Conservation (phyloP, 2,797 vertebrate species). For the Microctenopoma steveboyesi region DNA sequence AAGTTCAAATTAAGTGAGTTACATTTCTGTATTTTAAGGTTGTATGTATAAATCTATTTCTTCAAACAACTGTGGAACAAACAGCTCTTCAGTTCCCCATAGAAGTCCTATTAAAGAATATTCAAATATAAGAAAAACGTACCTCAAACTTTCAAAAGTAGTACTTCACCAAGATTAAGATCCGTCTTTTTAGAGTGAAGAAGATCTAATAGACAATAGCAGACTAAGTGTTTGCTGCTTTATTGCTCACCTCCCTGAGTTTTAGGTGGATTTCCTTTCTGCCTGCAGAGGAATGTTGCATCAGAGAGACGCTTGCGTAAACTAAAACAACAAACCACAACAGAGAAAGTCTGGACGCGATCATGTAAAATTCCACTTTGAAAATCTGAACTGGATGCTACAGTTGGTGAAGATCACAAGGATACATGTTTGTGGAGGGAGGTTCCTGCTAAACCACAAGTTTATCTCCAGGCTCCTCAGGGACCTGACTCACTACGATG, state of each 20-base stretch:
- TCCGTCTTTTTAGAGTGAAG: background rate
- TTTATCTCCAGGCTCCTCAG: slow-evolving; percentile 16
- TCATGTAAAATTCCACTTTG: background rate
- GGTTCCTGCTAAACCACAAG: slow-evolving; percentile 6
- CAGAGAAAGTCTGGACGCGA: background rate
- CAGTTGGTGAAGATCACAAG: slow-evolving; percentile 18
- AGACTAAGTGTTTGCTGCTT: background rate
- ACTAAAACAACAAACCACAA: background rate
- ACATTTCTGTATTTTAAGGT: too few species aligned
- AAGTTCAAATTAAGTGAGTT: too few species aligned
- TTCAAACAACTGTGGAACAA: too few species aligned
- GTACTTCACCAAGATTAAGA: background rate
- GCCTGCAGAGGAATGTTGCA: background rate
- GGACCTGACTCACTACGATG: slow-evolving; percentile 23
- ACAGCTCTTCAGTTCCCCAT: too few species aligned
- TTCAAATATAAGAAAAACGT: too few species aligned
- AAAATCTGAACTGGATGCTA: slow-evolving; percentile 1
- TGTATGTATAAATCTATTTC: too few species aligned
- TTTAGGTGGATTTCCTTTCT: background rate
- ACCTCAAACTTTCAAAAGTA: too few species aligned
- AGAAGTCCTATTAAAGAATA: too few species aligned
- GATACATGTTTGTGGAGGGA: background rate
- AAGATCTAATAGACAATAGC: too few species aligned
- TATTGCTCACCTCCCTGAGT: background rate
- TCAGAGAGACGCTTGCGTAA: background rate